Evolutionary conservation across 2,113 vertebrate genomes (phyloP).

Genomic region (Amazona guildingii): DNA sequence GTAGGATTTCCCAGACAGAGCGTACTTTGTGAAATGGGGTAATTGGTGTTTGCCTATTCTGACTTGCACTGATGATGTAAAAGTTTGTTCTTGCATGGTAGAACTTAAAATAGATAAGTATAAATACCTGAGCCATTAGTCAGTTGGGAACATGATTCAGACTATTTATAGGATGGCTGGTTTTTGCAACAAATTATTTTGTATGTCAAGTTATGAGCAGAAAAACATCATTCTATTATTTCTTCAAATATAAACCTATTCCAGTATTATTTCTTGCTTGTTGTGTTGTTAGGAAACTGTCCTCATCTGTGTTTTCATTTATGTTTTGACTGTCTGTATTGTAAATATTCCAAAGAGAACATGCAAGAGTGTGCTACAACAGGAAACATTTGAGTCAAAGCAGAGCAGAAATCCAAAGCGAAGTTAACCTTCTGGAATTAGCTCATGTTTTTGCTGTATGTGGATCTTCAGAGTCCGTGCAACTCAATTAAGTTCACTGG

Average conservation of each 20-base stretch:
- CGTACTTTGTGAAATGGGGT: neutral
- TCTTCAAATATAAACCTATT: neutral
- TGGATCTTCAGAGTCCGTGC: neutral
- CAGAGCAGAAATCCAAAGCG: neutral
- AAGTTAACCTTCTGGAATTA: neutral
- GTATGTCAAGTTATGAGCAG: neutral
- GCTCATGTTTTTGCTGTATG: neutral
- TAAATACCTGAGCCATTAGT: neutral
- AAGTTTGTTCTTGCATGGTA: neutral
- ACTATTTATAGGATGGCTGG: neutral
- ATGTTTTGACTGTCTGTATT: neutral
- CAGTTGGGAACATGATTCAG: neutral
- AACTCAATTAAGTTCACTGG: neutral
- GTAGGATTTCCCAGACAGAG: neutral
- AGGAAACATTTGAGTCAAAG: neutral
- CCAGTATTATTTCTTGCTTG: neutral
- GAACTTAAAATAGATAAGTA: neutral
- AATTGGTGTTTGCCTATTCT: neutral
- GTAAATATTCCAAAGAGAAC: neutral
- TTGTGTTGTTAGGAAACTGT: neutral
- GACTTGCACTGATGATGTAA: neutral
- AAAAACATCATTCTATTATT: neutral
- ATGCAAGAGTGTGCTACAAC: neutral
- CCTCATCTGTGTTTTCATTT: neutral
- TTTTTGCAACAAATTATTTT: neutral